A percentile compares a stretch with the other conserved stretches of the same genome.
phyloP scores from a whole-genome alignment of 2,888 invertebrate genomes.

The Psylliodes chrysocephalus region DNA sequence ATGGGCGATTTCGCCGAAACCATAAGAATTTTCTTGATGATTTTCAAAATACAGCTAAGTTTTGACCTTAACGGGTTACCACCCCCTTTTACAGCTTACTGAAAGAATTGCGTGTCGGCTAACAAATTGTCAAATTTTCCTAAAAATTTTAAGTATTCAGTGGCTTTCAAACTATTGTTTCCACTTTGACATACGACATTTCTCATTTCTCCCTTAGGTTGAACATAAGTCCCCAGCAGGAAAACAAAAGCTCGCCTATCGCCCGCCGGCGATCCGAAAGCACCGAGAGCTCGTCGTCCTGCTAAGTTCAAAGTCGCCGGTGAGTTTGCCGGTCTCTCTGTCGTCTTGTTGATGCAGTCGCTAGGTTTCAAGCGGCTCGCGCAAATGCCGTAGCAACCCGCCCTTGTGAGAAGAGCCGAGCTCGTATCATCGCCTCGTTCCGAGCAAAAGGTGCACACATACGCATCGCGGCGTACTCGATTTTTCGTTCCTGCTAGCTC shows the following conservation, averaged over 20 bases:
- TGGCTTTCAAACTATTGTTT: too few species aligned
- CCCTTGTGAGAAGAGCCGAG: constrained; percentile 7
- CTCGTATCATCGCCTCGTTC: background rate
- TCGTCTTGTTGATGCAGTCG: constrained; percentile 29
- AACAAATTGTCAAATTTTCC: too few species aligned
- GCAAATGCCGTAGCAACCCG: constrained; percentile 37
- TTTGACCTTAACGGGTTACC: too few species aligned
- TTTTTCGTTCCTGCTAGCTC: constrained; percentile 33
- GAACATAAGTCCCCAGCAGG: background rate
- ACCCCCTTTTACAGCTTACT: too few species aligned
- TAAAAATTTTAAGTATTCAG: too few species aligned
- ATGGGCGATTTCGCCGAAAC: too few species aligned
- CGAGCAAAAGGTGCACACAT: constrained; percentile 11
- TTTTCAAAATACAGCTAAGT: too few species aligned
- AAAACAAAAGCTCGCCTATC: background rate
- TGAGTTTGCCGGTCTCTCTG: background rate
- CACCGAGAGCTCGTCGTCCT: background rate
- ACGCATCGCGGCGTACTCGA: constrained; percentile 15
- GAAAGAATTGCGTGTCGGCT: too few species aligned
- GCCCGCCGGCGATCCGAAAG: background rate
- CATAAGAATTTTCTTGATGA: too few species aligned
- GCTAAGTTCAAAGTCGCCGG: constrained; percentile 28
- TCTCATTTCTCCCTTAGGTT: background rate
- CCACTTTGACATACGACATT: too few species aligned
- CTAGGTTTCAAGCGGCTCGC: constrained; percentile 34